These are phyloP conservation scores for Noctua comes DNA, from an alignment of 2,888 invertebrate species.

Conservation along the genomic window DNA sequence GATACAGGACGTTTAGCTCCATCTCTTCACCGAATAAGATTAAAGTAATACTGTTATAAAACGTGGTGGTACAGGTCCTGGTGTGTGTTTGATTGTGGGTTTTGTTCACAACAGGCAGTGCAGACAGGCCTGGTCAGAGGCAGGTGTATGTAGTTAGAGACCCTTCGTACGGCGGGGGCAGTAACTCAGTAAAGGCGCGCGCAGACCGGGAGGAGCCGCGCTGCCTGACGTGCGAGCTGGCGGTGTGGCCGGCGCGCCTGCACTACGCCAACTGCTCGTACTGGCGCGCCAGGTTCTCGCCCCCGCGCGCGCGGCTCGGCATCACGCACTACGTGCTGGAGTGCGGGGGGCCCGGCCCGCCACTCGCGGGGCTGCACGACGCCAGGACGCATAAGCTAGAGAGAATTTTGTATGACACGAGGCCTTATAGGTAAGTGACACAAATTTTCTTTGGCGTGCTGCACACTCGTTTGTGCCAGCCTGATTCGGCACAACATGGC, in stretches of 20 bases:
- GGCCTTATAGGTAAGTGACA: conserved; percentile 90
- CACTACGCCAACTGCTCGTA: conserved; percentile 97
- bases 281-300: conserved; percentile 94
- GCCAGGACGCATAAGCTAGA: conserved; percentile 94
- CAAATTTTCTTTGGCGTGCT: neutral
- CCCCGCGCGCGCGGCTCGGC: conserved; percentile 85
- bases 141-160: conserved; percentile 97
- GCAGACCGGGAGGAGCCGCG: conserved; percentile 93
- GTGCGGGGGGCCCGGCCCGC: conserved; percentile 98
- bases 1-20: neutral
- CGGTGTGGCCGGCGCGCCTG: conserved; percentile 94
- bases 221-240: conserved; percentile 96
- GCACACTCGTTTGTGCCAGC: neutral
- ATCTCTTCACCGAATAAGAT: neutral
- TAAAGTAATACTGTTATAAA: neutral
- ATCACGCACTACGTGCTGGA: conserved; percentile 94
- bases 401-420: conserved; percentile 94
- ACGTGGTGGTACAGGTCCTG: conserved; percentile 35
- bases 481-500: neutral
- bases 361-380: conserved; percentile 95
- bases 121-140: conserved; percentile 95
- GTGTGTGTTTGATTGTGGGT: conserved; percentile 52
- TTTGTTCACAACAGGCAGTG: conserved; percentile 91
- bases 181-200: conserved; percentile 86
- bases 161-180: conserved; percentile 91